Evolutionary conservation across 2,797 vertebrate species (phyloP), one percentile per base, ranked within the genome.

Genomic region (Sebastes taczanowskii): DNA sequence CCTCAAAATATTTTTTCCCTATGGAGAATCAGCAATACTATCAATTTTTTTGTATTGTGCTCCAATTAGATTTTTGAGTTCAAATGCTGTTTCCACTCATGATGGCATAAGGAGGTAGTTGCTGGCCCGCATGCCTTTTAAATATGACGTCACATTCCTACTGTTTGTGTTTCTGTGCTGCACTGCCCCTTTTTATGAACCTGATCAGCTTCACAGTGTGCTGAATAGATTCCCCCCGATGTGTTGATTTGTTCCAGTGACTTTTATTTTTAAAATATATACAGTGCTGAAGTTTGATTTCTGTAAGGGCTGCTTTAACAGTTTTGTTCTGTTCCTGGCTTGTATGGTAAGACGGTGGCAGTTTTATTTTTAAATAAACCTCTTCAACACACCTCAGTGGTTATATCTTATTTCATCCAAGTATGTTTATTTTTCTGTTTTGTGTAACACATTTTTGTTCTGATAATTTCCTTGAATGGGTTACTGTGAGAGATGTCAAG

Each of bases 291-390:
- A 58, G 64, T 85, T 91, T 86, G 32, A 77, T 84, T 89, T 87
- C 56, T 87, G 78, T 76, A 72, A 82, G 86, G 89, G 85, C 84
- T 92, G 80, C 77, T 90, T 86, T 77, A 85, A 81, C 77, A 74
- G 71, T 84, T 89, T 66, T 82, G 70, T 81, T 88, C 59, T 89
- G 85, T 92, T 88, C 59, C 81, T 86, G 77, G 83, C 78, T 89
- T 80, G 30, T 78, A 66, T 84, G 68, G 58, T 77, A 66, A 87
- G 74, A 74, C 74, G 77, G 75, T 90, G 86, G 84, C 89, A 79
- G 85, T 93, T 94, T 94, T 90, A 92, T 91, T 94, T 95, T 92
- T 84, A 69, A 94, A 93, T 94, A 95, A 94, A 95, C 78, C 32
- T 88, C 78, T 79, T 89, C 77, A 71, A 89, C 78, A 68, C 62